Conservation (phyloP, 2,113 vertebrate species). For the Caretta caretta region DNA sequence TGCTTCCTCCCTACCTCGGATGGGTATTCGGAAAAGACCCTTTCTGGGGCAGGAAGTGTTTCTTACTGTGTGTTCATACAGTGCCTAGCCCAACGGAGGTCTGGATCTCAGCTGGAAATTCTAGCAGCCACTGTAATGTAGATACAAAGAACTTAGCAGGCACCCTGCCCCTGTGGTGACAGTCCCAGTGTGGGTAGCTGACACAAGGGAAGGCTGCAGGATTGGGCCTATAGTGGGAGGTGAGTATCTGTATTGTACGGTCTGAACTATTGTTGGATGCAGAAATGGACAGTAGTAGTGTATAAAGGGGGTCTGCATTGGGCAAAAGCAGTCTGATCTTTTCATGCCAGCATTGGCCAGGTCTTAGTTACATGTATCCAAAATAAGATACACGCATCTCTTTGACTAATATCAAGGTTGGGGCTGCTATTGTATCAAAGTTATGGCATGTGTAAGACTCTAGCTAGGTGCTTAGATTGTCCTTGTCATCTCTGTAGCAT, state of each 20-base stretch:
- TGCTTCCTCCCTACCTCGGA: no score
- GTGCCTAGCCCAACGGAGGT: neutral
- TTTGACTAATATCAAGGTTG: neutral
- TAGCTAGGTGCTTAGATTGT: neutral
- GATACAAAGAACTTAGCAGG: neutral
- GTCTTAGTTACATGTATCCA: neutral
- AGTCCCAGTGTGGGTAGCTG: neutral
- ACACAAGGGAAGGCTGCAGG: neutral
- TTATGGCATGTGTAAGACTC: neutral
- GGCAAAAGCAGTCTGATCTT: neutral
- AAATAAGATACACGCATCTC: neutral
- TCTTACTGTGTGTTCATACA: neutral
- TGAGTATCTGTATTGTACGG: neutral
- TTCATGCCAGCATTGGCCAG: neutral
- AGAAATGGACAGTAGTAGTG: neutral
- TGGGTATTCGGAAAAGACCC: no score
- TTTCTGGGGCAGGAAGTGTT: no score
- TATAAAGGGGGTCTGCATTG: neutral
- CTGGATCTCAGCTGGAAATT: neutral
- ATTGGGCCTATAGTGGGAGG: neutral
- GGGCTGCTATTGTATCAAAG: neutral
- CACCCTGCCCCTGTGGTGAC: neutral
- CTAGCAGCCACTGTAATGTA: neutral
- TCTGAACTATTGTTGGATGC: neutral
- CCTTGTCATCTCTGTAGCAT: neutral